Base-by-base conservation (phyloP, 2,888 invertebrate genomes). In the Salpingus planirostris region DNA sequence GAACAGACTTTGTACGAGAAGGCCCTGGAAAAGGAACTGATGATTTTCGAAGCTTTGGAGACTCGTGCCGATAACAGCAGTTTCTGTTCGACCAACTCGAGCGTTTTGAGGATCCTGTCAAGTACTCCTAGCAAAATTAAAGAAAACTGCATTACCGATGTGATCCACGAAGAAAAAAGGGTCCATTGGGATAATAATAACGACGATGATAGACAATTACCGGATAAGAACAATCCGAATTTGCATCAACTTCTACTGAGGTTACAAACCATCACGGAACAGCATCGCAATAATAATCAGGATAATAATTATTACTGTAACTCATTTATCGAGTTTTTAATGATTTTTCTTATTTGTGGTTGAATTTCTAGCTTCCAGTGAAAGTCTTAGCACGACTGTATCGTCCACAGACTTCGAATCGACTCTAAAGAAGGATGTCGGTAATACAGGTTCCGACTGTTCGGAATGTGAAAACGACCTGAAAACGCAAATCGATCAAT, bases 1-100 rank as follows among this genome's bases (percentile, higher is more conserved):
- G 47, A 46, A 2, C 48, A 44, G 27, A 41, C 37, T 6, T 30
- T 46, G 14, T 46, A 51, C 24, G 49, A 50, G 26, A 45, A 39
- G 29, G 43, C 42, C 6, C 31, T 56, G 11, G 60, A 60, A 33
- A 76, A 76, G 15, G 84, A 85, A 52, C 69, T 86, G 40, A 73
- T 75, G 38, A 73, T 85, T 52, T 89, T 89, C 63, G 86, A 89
- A 53, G 57, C 81, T 3, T 62, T 89, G 18, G 88, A 89, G 62
- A 74, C 78, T 49, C 80, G 80, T 59, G 80, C 80, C 51, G 79
- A 80, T 3, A 68, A 75, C 26, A 80, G 80, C 12, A 83, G 81
- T 53, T 82, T 87, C 46, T 76, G 75, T 33, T 64, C 64, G 2
- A 61, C 61, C 2, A 63, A 60, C 45, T 59, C 64, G 1, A 64